A percentile compares a stretch with the other conserved stretches of the same genome.
These are phyloP conservation scores for Henricia sp. DNA, from an alignment of 53 echinoderm and acorn worm species.

Conservation along the genomic window DNA sequence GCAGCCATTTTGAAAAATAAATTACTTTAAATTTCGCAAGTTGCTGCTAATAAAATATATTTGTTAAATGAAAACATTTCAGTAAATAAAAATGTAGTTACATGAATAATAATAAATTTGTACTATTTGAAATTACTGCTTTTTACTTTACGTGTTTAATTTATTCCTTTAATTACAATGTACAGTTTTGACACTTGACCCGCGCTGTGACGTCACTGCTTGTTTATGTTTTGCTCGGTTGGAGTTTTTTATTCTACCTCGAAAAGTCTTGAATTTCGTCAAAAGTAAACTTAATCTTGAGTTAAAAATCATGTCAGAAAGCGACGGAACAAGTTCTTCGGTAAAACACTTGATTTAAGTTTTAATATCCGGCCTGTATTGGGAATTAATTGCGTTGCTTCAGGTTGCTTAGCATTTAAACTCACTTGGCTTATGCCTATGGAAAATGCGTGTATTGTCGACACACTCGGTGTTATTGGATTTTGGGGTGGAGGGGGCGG, in stretches of 20 bases:
- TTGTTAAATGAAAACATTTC: not conserved
- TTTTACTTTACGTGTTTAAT: not conserved
- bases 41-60: not conserved
- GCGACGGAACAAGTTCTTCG: slow-evolving; percentile 48
- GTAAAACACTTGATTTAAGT: not conserved
- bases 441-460: too few species aligned
- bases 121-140: not conserved
- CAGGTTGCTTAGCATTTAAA: too few species aligned
- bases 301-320: slow-evolving; percentile 33
- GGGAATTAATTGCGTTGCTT: too few species aligned
- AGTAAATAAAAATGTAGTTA: not conserved
- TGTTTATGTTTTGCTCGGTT: not conserved
- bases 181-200: not conserved
- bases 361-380: too few species aligned
- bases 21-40: too few species aligned
- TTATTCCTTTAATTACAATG: not conserved
- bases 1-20: slow-evolving; percentile 49
- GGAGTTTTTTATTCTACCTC: not conserved
- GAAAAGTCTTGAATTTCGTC: not conserved
- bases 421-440: too few species aligned
- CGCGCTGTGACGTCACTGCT: not conserved
- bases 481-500: too few species aligned
- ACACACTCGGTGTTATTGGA: too few species aligned
- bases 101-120: not conserved
- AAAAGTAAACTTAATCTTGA: not conserved